Conservation (phyloP, 1,140 invertebrate genomes). For the Aphaenogaster floridana region DNA sequence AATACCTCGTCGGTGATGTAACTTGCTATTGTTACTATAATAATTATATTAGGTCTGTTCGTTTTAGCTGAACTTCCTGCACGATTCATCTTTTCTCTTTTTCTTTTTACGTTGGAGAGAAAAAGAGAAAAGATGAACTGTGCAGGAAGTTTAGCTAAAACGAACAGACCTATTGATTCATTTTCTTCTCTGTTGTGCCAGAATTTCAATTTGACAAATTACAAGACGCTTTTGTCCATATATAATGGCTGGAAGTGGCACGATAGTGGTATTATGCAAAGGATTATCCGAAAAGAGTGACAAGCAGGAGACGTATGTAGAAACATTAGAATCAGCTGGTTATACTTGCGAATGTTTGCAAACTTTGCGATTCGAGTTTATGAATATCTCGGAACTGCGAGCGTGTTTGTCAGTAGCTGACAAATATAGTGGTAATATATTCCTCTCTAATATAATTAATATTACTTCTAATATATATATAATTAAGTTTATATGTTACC, state of each 20-base stretch:
- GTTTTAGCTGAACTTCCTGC: too few relatives aligned
- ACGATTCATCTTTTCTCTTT: too few relatives aligned
- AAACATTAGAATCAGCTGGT: constrained; percentile 79
- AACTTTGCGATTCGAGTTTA: constrained; percentile 81
- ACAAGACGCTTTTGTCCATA: not conserved
- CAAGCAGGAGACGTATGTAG: constrained; percentile 77
- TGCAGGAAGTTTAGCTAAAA: too few relatives aligned
- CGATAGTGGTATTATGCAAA: constrained; percentile 82
- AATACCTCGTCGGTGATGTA: too few relatives aligned
- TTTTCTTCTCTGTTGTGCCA: not conserved
- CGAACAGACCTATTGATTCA: not conserved
- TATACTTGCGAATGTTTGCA: constrained; percentile 81
- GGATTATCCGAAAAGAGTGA: constrained; percentile 77
- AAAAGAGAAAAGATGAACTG: too few relatives aligned
- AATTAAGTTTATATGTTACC: not conserved
- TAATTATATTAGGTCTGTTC: too few relatives aligned
- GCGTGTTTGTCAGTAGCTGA: constrained; percentile 71
- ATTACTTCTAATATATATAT: not conserved
- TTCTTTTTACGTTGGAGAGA: too few relatives aligned
- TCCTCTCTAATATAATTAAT: not conserved
- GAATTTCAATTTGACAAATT: not conserved
- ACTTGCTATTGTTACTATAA: too few relatives aligned
- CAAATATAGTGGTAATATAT: constrained; percentile 80
- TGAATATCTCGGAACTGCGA: constrained; percentile 77
- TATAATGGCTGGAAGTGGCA: constrained; percentile 57